phyloP scores from a whole-genome alignment of 2,113 vertebrate species.

The Crotalus horridus region DNA sequence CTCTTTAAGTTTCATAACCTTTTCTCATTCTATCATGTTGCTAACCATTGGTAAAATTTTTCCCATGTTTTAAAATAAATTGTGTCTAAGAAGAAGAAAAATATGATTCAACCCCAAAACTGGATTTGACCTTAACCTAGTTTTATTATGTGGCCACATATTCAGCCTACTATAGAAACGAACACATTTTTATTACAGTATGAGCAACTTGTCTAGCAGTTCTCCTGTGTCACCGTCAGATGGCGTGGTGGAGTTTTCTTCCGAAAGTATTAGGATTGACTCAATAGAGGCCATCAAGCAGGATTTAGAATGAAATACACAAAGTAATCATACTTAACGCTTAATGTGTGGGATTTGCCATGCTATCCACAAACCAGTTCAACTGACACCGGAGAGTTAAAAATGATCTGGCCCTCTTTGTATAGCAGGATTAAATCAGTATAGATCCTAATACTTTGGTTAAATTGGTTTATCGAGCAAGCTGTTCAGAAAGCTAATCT shows the following conservation, averaged over 20 bases:
- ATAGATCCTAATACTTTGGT: background rate
- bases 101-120: background rate
- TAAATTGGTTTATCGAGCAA: background rate
- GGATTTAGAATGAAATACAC: background rate
- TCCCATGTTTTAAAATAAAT: too few species aligned
- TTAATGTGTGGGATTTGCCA: background rate
- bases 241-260: conserved; percentile 20
- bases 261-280: background rate
- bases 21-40: too few species aligned
- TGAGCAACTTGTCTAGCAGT: background rate
- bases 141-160: background rate
- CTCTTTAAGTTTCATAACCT: too few species aligned
- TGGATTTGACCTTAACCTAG: background rate
- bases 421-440: background rate
- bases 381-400: background rate
- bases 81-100: background rate
- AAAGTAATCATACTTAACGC: background rate
- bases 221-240: conserved; percentile 25
- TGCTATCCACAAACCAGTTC: background rate
- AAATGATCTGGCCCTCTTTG: background rate
- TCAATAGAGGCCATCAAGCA: background rate
- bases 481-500: background rate
- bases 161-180: background rate
- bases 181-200: background rate
- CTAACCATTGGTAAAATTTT: too few species aligned